Evolutionary conservation across 2,797 vertebrate genomes (phyloP), one percentile per base, ranked within the genome.

Genomic region (Gastrophryne carolinensis): DNA sequence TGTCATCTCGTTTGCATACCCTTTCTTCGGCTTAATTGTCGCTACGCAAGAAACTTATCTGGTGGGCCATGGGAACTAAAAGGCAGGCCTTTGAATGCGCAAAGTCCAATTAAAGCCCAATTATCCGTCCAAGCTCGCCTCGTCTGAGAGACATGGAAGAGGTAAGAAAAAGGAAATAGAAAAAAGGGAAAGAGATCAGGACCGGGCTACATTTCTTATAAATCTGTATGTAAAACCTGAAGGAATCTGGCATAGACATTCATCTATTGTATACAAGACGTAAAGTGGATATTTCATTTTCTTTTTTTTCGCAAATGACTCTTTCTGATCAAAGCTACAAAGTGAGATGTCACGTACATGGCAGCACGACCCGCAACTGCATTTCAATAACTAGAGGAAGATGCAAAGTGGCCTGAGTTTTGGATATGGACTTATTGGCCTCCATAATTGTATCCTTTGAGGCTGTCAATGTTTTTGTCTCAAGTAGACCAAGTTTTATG

Each of bases 1-100:
- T 83, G 78, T 85, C 80, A 56, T 54, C 81, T 86, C 80, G 57
- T 84, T 82, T 81, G 81, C 85, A 85, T 81, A 83, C 68, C 83
- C 84, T 85, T 85, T 83, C 79, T 82, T 85, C 73, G 84, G 79
- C 82, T 87, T 88, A 88, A 90, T 86, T 87, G 79, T 84, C 83
- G 79, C 85, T 87, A 89, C 84, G 84, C 80, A 83, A 72, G 80
- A 61, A 84, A 82, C 63, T 84, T 82, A 89, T 81, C 86, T 88
- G 78, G 80, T 86, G 86, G 87, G 84, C 88, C 90, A 90, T 92
- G 91, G 91, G 91, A 94, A 93, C 84, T 73, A 81, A 84, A 84
- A 81, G 81, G 54, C 76, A 82, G 78, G 60, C 24, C 71, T 79
- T 72, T 74, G 83, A 82, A 79, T 77, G 85, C 78, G 79, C 54